Base-by-base conservation (phyloP, 2,113 vertebrate genomes). In the Petroica traversi region DNA sequence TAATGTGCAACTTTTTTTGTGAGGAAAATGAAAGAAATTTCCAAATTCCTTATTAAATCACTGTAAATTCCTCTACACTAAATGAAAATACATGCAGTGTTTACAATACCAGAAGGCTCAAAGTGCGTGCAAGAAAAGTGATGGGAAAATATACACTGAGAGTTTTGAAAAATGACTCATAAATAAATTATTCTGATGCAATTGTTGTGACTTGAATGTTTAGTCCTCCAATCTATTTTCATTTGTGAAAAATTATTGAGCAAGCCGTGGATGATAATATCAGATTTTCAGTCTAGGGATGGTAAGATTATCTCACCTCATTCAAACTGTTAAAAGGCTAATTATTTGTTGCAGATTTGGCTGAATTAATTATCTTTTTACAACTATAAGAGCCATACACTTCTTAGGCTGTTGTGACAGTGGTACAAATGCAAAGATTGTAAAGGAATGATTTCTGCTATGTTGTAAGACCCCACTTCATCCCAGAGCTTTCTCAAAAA, bases 121-220 rank as follows among this genome's bases (percentile, higher is more conserved):
- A 95, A 89, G 94, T 74, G 54, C 80, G 88, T 85, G 89, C 83
- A 97, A 94, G 64, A 45, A 95, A 97, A 96, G 89, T 89, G 58
- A 94, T 75, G 83, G 59, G 58, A 86, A 98, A 97, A 95, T 93
- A 96, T 92, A 96, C 67, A 94, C 45, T 75, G 49, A 81, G 67
- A 80, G 57, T 94, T 96, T 97, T 73, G 76, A 83, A 97, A 98
- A 97, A 96, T 75, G 64, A 93, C 73, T 97, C 85, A 94, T 96
- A 97, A 98, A 97, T 97, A 98, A 97, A 97, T 96, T 33, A 97
- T 96, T 93, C 85, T 94, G 75, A 88, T 95, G 95, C 92, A 97
- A 95, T 97, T 51, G 11, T 85, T 89, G 41, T 72, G 57, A 91
- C 46, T 79, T 49, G 73, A 91, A 95, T 82, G 33, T 82, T 94